Percentiles rank a stretch among this genome's conserved stretches.
These are phyloP conservation scores for Scomber colias DNA, from an alignment of 2,113 vertebrate genomes.

Conservation along the genomic window DNA sequence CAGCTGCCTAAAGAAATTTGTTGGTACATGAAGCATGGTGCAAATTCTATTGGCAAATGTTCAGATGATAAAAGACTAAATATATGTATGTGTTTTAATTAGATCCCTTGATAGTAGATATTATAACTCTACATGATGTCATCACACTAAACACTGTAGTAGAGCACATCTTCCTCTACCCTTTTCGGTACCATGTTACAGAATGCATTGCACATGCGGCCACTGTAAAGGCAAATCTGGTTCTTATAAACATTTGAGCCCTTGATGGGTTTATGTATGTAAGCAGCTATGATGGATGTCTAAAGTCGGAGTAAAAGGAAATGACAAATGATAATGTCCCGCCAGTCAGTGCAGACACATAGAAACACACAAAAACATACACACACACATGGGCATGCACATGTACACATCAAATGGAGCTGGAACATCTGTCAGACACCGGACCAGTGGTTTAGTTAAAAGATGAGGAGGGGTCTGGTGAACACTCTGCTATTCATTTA, in stretches of 20 bases:
- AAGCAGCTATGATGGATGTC: constrained; percentile 18
- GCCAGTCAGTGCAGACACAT: constrained; percentile 34
- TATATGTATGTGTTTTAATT: constrained; percentile 39
- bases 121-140: not conserved
- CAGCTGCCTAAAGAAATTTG: constrained; percentile 11
- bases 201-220: constrained; percentile 13
- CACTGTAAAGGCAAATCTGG: constrained; percentile 9
- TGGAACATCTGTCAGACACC: constrained; percentile 95
- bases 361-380: constrained; percentile 79
- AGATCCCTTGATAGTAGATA: constrained; percentile 38
- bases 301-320: constrained; percentile 24
- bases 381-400: constrained; percentile 34
- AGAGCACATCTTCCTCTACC: not conserved
- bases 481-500: constrained; percentile 86
- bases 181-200: constrained; percentile 1
- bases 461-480: constrained; percentile 68
- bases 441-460: constrained; percentile 91
- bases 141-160: not conserved
- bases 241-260: constrained; percentile 16
- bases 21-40: not conserved
- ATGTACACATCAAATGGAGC: constrained; percentile 90
- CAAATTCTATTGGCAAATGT: constrained; percentile 13
- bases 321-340: constrained; percentile 45
- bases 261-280: constrained; percentile 23
- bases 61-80: constrained; percentile 28